Evolutionary conservation across 2,797 vertebrate genomes (phyloP), one percentile per base, ranked within the genome.

Genomic region (Diplodus sargus): DNA sequence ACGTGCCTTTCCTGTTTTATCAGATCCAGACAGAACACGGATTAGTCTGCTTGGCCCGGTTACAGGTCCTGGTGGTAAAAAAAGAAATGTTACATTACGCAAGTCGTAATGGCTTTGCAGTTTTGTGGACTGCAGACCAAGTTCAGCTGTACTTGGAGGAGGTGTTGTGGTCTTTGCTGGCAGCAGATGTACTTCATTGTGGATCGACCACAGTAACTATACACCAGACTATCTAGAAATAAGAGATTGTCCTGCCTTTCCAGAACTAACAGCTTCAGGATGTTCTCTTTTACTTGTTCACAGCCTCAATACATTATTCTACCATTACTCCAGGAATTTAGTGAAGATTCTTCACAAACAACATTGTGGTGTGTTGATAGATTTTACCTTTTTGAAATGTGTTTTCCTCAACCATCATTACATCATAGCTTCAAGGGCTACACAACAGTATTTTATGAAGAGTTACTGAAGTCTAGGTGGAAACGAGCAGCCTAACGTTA

Each of bases 401-500:
- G 12, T 76, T 65, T 64, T 63, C 28, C 51, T 58, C 52, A 15
- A 17, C 18, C 13, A 17, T 78, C 12, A 57, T 42, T 56, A 43
- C 30, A 60, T 68, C n/a, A 25, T 48, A 78, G 62, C 59, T 74
- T 52, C 5, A 65, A 73, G 58, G 76, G 64, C 65, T 48, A 39
- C 51, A 61, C 59, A 59, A 17, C 82, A 79, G 76, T 86, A 81
- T 89, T 87, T 81, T 66, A 64, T 74, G 39, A 49, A 48, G 59
- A 4, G 70, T 87, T 82, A 77, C 71, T 87, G 67, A 76, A 74
- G 71, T 59, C 66, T 57, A 30, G 51, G 49, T 53, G 69, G 61
- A 78, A 74, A 71, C 56, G 30, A 25, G 53, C 72, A 65, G 51
- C 16, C 54, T 28, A 9, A 17, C 28, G 39, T 78, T 20, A 51